Percentiles rank a stretch among this genome's conserved stretches.
Evolutionary conservation across 1,140 invertebrate genomes (phyloP).

Genomic region (Drosophila asahinai): DNA sequence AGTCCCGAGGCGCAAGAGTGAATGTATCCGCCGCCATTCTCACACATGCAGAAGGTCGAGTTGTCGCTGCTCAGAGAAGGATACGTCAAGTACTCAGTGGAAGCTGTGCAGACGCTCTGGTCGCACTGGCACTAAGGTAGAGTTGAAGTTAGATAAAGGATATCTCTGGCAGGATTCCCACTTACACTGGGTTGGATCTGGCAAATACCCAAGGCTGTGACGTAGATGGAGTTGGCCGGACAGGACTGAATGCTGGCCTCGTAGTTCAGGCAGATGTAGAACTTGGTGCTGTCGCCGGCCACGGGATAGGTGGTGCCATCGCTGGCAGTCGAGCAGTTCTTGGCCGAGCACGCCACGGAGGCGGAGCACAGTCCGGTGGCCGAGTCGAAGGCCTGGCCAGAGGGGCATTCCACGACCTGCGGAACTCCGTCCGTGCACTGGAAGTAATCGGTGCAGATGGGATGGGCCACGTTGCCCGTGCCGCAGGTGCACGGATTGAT

Average conservation of each 20-base stretch:
- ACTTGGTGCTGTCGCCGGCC: conserved; percentile 29
- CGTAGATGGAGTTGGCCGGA: conserved; percentile 10
- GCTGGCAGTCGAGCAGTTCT: conserved; percentile 19
- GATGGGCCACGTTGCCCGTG: conserved; percentile 60
- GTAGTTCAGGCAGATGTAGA: conserved; percentile 47
- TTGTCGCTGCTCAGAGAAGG: conserved; percentile 39
- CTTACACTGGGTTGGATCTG: conserved; percentile 65
- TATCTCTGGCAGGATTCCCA: neutral
- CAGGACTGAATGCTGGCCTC: conserved; percentile 41
- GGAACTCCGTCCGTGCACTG: conserved; percentile 63
- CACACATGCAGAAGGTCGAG: conserved; percentile 54
- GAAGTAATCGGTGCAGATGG: conserved; percentile 71
- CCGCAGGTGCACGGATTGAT: conserved; percentile 68
- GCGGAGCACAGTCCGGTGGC: conserved; percentile 29
- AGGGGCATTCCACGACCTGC: conserved; percentile 51
- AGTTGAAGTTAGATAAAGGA: too few species aligned
- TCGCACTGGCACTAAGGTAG: conserved; percentile 44
- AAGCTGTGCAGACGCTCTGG: conserved; percentile 49
- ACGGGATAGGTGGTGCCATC: conserved; percentile 38
- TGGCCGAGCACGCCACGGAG: conserved; percentile 28
- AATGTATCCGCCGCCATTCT: conserved; percentile 41
- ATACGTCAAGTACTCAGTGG: conserved; percentile 20
- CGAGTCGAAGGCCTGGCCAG: conserved; percentile 47
- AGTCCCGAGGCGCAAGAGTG: conserved; percentile 37
- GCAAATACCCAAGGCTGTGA: conserved; percentile 21